A percentile compares a stretch with the other conserved stretches of the same genome.
phyloP scores from a whole-genome alignment of 2,888 invertebrate genomes.

The Cryptocephalus primarius region DNA sequence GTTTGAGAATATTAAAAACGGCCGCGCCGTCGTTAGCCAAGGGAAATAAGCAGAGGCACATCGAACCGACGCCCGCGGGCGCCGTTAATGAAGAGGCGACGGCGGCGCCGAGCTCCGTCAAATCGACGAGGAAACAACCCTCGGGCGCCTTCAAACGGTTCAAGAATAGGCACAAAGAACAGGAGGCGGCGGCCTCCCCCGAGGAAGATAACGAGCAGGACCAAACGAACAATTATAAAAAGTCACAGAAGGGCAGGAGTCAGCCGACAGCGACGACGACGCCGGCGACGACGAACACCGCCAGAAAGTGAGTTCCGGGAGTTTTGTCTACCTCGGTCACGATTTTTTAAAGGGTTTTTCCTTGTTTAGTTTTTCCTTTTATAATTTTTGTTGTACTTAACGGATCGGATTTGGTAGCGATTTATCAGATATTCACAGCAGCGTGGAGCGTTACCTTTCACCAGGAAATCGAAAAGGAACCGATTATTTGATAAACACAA shows the following conservation, averaged over 20 bases:
- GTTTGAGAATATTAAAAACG: constrained; percentile 63
- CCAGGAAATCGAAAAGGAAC: no score
- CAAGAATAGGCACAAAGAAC: constrained; percentile 45
- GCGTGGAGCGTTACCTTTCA: no score
- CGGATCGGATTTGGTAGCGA: no score
- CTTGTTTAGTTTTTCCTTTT: no score
- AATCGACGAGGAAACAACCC: constrained; percentile 43
- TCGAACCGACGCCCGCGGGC: constrained; percentile 53
- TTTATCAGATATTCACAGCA: no score
- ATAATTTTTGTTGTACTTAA: no score
- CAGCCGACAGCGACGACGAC: constrained; percentile 7
- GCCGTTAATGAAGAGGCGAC: constrained; percentile 45
- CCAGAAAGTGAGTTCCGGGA: no score
- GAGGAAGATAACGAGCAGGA: constrained; percentile 25
- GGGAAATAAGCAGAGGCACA: constrained; percentile 39
- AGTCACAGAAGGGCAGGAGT: constrained; percentile 22
- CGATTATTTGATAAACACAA: no score
- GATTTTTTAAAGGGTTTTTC: no score
- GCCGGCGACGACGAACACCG: no score
- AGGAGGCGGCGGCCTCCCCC: constrained; percentile 21
- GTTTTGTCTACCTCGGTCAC: no score
- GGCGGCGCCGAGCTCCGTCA: constrained; percentile 36
- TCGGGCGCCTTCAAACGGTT: constrained; percentile 39
- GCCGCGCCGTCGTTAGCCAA: constrained; percentile 49
- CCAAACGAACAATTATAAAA: constrained; percentile 18